Base-by-base conservation (phyloP, 2,888 invertebrate species). In the Harmothoe impar region DNA sequence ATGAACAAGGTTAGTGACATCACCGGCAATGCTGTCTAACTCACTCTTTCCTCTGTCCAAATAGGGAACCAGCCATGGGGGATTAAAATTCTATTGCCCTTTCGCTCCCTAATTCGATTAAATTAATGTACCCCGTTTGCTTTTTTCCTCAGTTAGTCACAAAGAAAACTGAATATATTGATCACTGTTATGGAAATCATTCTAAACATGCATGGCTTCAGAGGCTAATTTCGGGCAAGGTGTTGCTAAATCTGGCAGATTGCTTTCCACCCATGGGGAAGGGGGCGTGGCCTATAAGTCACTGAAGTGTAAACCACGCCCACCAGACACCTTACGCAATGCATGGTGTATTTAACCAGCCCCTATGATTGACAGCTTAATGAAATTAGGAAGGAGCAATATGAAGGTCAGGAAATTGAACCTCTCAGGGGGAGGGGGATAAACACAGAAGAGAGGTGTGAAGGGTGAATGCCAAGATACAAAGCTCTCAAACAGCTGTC, bases 291-390 rank as follows among this genome's bases (percentile, higher is more conserved):
- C 72, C 62, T 72, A n/a, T 15, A 62, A n/a, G 62, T 3, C 72
- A 72, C 29, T 72, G 29, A 72, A 29, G 72, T 29, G 72, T 15
- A 72, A 72, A 29, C 72, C 72, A 72, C 72, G 72, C 72, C 72
- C 29, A 0, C 31, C 17, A 5, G 72, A 25, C 15, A 15, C 15
- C 25, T 72, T 23, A 72, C 29, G 72, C 25, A 72, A 72, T 29
- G 25, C 29, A 15, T n/a, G 72, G 31, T 62, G 62, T 62, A 62
- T 62, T 20, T 43, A n/a, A 25, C 29, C 72, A 29, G 72, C 72
- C 25, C 72, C 29, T 3, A 25, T 62, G 62, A 62, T 62, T 72
- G 72, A 72, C 72, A 72, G 72, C 72, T 72, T 72, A 72, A 72
- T 72, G 72, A 72, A 25, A 72, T 72, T 72, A 29, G 72, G 72